Conservation (phyloP, 2,888 invertebrate species). For the Scrobipalpa costella region DNA sequence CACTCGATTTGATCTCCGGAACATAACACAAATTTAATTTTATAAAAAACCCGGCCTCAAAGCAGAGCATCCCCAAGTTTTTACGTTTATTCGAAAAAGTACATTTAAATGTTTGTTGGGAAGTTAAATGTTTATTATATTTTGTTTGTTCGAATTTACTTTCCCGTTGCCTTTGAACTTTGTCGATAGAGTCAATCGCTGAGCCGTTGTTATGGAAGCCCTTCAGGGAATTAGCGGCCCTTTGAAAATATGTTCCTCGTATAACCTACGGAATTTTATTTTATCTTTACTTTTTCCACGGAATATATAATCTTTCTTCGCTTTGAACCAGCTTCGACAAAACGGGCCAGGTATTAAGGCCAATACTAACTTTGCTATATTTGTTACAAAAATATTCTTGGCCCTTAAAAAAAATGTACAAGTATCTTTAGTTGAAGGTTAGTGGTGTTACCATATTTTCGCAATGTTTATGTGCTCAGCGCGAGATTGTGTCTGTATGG, state of each 20-base stretch:
- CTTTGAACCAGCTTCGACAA: not conserved
- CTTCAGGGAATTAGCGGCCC: constrained; percentile 27
- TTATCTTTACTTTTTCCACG: not conserved
- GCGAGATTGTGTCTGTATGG: constrained; percentile 37
- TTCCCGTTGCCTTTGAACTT: constrained; percentile 40
- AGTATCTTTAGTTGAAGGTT: constrained; percentile 20
- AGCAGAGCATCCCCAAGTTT: constrained; percentile 48
- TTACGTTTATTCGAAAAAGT: constrained; percentile 52
- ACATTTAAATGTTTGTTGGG: constrained; percentile 51
- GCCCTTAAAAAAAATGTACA: not conserved
- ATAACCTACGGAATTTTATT: not conserved
- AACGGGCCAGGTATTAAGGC: not conserved
- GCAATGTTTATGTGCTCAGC: constrained; percentile 32
- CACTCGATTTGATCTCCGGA: constrained; percentile 37
- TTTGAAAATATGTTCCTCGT: constrained; percentile 1
- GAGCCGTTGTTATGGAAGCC: constrained; percentile 30
- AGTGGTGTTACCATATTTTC: constrained; percentile 29
- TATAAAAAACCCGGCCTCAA: too few relatives aligned
- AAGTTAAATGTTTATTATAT: constrained; percentile 44
- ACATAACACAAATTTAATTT: constrained; percentile 65
- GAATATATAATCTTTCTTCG: too few relatives aligned
- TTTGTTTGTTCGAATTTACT: constrained; percentile 44
- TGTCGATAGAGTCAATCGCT: constrained; percentile 38
- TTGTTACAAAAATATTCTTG: not conserved
- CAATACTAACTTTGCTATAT: not conserved